phyloP scores from a whole-genome alignment of 2,888 invertebrate species.

The Drosophila nr. perissopoda region DNA sequence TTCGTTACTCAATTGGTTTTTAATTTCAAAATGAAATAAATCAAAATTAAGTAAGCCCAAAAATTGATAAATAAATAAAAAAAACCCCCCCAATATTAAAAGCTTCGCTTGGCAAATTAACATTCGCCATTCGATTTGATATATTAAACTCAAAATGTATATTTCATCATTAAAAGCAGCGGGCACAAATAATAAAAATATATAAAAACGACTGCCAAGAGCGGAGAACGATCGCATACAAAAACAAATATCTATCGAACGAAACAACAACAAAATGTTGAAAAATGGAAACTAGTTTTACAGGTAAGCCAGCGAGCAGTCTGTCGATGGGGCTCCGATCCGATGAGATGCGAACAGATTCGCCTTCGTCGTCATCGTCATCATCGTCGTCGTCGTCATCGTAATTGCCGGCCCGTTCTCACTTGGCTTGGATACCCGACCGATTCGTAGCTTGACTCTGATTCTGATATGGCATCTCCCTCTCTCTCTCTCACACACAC shows the following conservation, averaged over 20 bases:
- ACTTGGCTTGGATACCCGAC: conserved; percentile 14
- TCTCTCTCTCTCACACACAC: conserved; percentile 21
- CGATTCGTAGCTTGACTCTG: conserved; percentile 3
- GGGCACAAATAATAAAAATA: conserved; percentile 49
- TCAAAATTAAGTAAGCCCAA: conserved; percentile 71
- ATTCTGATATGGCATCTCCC: conserved; percentile 15
- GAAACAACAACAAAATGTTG: conserved; percentile 41
- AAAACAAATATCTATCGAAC: conserved; percentile 14
- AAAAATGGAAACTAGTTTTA: conserved; percentile 79
- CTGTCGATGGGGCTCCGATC: conserved; percentile 44
- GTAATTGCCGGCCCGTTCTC: conserved; percentile 51
- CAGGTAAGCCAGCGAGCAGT: conserved; percentile 63
- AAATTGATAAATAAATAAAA: conserved; percentile 20
- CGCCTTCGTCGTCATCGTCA: conserved; percentile 42
- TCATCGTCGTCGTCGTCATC: conserved; percentile 47
- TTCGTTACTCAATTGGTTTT: conserved; percentile 77
- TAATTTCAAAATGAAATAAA: conserved; percentile 81
- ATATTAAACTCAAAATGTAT: conserved; percentile 82
- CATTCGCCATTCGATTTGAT: conserved; percentile 81
- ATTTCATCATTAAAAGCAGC: conserved; percentile 80
- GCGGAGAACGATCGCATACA: conserved; percentile 54
- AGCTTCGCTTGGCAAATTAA: conserved; percentile 69
- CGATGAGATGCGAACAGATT: conserved; percentile 56
- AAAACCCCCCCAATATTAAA: conserved; percentile 29
- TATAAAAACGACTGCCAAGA: conserved; percentile 36